These are phyloP conservation scores for Gastracanthus pulcherrimus DNA, from an alignment of 2,888 invertebrate species.

Conservation along the genomic window DNA sequence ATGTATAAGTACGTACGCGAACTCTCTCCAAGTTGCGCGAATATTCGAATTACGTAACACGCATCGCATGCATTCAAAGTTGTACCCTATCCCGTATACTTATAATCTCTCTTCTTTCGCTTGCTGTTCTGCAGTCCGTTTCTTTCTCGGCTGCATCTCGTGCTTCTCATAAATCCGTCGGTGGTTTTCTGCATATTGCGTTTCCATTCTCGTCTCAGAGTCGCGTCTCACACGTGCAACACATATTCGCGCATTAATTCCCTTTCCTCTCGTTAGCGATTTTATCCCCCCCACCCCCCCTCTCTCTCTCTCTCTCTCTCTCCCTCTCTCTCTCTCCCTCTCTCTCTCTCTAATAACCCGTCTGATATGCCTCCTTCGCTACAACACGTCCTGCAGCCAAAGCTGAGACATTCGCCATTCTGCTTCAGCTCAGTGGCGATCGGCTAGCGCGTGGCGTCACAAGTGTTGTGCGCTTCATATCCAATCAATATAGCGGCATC, in stretches of 20 bases:
- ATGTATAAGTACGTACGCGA: too few species aligned
- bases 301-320: neutral
- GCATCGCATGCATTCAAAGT: neutral
- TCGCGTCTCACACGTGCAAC: neutral
- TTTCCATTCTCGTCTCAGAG: neutral
- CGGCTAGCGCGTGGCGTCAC: neutral
- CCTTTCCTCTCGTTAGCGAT: too few species aligned
- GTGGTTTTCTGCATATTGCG: neutral
- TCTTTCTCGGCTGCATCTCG: neutral
- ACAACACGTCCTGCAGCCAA: neutral
- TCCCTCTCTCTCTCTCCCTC: neutral
- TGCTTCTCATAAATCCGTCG: neutral
- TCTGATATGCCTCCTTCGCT: neutral
- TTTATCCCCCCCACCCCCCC: too few species aligned
- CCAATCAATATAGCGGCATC: too few species aligned
- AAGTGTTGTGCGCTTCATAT: too few species aligned
- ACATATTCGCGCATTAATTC: too few species aligned
- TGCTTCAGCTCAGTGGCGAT: neutral
- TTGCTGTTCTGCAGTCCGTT: neutral
- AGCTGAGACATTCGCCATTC: too few species aligned
- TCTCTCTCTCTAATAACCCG: neutral
- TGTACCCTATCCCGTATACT: neutral
- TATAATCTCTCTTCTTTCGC: neutral
- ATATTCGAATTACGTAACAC: constrained; percentile 1
- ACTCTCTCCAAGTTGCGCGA: neutral